These are phyloP conservation scores for Glaucopsyche alexis DNA, from an alignment of 2,888 invertebrate species.

Conservation along the genomic window DNA sequence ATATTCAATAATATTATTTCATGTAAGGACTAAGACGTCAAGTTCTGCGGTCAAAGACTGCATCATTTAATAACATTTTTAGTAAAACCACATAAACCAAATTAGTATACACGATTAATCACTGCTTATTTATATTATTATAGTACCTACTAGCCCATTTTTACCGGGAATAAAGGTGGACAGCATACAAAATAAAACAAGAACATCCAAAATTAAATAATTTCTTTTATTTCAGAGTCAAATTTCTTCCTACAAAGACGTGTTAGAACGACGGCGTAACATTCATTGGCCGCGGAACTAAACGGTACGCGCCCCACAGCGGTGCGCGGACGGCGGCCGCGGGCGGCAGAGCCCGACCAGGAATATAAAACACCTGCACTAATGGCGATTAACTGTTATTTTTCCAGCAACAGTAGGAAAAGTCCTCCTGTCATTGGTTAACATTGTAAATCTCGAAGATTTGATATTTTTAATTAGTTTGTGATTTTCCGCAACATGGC, in stretches of 20 bases:
- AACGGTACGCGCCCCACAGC: constrained; percentile 69
- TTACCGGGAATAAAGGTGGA: neutral
- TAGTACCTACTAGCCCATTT: neutral
- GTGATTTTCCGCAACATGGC: constrained; percentile 41
- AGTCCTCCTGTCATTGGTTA: too few relatives aligned
- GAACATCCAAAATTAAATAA: constrained; percentile 78
- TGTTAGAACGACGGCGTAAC: constrained; percentile 77
- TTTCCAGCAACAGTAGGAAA: neutral
- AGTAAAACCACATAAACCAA: too few relatives aligned
- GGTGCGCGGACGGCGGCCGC: constrained; percentile 62
- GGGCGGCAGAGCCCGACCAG: neutral
- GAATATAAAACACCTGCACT: neutral
- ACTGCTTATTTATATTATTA: too few relatives aligned
- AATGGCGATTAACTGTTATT: constrained; percentile 34
- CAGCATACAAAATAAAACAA: constrained; percentile 59
- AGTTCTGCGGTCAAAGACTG: too few relatives aligned
- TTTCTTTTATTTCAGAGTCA: constrained; percentile 80
- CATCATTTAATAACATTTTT: too few relatives aligned
- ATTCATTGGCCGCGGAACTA: constrained; percentile 74
- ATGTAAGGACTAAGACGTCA: too few relatives aligned
- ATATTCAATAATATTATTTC: too few relatives aligned
- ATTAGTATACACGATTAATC: too few relatives aligned
- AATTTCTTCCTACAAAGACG: constrained; percentile 79
- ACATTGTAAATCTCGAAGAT: neutral
- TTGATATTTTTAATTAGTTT: neutral